Conservation (phyloP, 1,140 invertebrate genomes). For the Parapsyche elsis region DNA sequence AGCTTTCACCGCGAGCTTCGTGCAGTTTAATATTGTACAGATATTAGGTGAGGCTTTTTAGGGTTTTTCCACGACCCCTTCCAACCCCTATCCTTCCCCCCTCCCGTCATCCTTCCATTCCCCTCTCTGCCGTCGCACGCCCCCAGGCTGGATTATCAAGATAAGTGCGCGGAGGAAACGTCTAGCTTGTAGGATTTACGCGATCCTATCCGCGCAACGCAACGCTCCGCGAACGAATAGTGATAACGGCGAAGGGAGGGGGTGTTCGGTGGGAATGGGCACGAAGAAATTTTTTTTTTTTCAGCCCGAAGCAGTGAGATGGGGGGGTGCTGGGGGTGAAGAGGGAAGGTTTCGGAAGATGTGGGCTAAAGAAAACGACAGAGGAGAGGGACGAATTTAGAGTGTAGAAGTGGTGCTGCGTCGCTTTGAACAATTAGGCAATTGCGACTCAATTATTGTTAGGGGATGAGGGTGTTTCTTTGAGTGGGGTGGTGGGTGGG, state of each 20-base stretch:
- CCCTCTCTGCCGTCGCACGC: not conserved
- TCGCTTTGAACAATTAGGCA: slow-evolving; percentile 4
- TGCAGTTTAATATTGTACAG: slow-evolving; percentile 33
- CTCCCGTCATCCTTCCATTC: too few relatives aligned
- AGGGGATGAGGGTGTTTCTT: not conserved
- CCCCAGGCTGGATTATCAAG: slow-evolving; percentile 22
- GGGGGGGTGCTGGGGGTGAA: too few relatives aligned
- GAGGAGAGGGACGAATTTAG: too few relatives aligned
- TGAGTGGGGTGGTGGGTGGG: too few relatives aligned
- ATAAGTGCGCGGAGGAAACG: slow-evolving; percentile 29
- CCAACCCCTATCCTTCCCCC: not conserved
- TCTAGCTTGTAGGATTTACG: slow-evolving; percentile 33
- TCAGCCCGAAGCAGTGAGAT: not conserved
- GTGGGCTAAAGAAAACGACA: too few relatives aligned
- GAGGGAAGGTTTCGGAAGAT: too few relatives aligned
- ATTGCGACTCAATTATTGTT: not conserved
- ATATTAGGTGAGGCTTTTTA: slow-evolving; percentile 32
- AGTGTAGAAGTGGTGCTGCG: too few relatives aligned
- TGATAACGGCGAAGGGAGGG: not conserved
- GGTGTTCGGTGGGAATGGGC: not conserved
- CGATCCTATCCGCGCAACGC: slow-evolving; percentile 17
- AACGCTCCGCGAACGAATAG: slow-evolving; percentile 14
- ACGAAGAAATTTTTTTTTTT: not conserved
- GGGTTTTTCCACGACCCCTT: slow-evolving; percentile 7
- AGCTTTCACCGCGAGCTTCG: slow-evolving; percentile 23